Conservation (phyloP, 2,113 vertebrate species). For the Marcusenius ussheri region DNA sequence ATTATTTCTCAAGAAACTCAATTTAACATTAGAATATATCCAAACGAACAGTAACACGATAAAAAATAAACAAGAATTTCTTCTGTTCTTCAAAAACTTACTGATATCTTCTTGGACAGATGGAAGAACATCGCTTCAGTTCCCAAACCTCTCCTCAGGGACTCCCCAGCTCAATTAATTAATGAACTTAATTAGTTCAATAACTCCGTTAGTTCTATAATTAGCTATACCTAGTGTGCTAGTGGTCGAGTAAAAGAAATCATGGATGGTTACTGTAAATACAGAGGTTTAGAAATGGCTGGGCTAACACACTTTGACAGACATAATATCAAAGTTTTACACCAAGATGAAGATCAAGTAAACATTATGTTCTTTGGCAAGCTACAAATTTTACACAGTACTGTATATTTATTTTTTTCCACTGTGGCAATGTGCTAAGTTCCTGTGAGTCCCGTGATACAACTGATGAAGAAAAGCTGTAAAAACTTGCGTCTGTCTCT, state of each 20-base stretch:
- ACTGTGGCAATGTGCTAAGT: not conserved
- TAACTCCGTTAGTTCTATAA: not conserved
- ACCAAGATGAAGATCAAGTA: not conserved
- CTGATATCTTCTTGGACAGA: not conserved
- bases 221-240: not conserved
- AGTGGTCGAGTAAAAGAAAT: not conserved
- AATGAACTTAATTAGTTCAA: not conserved
- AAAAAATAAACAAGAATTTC: not conserved
- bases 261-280: not conserved
- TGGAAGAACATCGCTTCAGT: not conserved
- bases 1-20: not conserved
- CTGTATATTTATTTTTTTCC: not conserved
- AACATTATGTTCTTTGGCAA: not conserved
- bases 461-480: too few relatives aligned
- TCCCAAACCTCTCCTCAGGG: not conserved
- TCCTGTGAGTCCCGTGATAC: not conserved
- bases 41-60: not conserved
- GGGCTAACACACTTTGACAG: not conserved
- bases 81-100: not conserved
- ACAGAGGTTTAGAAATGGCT: not conserved
- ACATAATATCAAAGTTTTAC: not conserved
- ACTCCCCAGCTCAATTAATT: not conserved
- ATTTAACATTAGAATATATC: not conserved
- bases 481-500: conserved; percentile 11
- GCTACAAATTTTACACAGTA: not conserved